These are phyloP conservation scores for Agrotis puta DNA, from an alignment of 2,888 invertebrate species.

Conservation along the genomic window DNA sequence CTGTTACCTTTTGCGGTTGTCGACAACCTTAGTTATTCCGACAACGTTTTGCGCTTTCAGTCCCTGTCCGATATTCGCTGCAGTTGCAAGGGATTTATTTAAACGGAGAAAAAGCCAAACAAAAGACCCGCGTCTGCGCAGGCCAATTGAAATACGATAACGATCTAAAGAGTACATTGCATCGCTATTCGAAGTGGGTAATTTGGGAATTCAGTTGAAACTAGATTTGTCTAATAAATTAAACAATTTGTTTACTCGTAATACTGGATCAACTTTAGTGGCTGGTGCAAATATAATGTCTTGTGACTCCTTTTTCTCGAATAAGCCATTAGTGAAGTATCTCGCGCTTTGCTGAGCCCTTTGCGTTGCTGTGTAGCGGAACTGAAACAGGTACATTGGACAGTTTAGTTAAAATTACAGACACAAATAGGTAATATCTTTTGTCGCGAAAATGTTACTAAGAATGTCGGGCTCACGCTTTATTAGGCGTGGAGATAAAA, in stretches of 20 bases:
- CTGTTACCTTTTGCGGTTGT: neutral
- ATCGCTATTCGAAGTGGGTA: too few relatives aligned
- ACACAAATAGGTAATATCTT: neutral
- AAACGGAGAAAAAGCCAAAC: neutral
- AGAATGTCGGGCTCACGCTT: too few relatives aligned
- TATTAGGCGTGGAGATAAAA: too few relatives aligned
- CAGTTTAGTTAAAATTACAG: neutral
- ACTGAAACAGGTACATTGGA: slow-evolving; percentile 86
- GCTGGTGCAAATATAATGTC: slow-evolving; percentile 93
- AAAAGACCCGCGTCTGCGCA: neutral
- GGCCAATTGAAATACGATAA: too few relatives aligned
- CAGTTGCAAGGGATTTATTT: neutral
- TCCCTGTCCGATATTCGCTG: neutral
- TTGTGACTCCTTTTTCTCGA: slow-evolving; percentile 92
- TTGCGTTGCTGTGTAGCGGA: slow-evolving; percentile 95
- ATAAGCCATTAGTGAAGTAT: slow-evolving; percentile 94
- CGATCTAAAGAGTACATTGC: neutral
- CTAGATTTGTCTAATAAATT: slow-evolving; percentile 4
- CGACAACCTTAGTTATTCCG: neutral
- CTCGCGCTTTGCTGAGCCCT: slow-evolving; percentile 94
- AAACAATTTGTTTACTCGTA: too few relatives aligned
- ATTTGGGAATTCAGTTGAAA: slow-evolving; percentile 6
- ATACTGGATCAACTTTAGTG: slow-evolving; percentile 91
- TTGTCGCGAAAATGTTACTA: neutral
- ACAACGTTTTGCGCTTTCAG: neutral